phyloP scores from a whole-genome alignment of 2,797 vertebrate genomes.

The Acipenser ruthenus region DNA sequence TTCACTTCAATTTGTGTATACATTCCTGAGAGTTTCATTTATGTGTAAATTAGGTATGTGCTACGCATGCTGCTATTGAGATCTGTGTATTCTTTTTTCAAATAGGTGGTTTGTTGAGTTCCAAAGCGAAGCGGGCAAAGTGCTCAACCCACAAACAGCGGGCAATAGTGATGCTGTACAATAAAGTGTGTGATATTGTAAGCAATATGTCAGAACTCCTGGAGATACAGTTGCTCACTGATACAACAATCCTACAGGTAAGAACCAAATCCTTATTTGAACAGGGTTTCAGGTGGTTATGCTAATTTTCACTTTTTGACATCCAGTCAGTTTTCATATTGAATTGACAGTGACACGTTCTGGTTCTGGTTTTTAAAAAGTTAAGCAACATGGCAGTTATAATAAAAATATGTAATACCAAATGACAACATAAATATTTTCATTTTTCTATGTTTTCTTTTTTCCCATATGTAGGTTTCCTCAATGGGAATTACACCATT shows the following conservation, averaged over 20 bases:
- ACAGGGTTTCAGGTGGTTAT: no score
- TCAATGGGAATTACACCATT: constrained; percentile 95
- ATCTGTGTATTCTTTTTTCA: neutral
- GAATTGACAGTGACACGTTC: no score
- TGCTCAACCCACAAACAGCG: constrained; percentile 89
- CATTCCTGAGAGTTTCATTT: no score
- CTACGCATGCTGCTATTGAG: neutral
- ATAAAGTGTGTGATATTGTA: constrained; percentile 92
- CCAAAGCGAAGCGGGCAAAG: constrained; percentile 87
- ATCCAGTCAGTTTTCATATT: no score
- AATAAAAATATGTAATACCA: no score
- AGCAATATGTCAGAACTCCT: constrained; percentile 84
- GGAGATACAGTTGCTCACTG: constrained; percentile 91
- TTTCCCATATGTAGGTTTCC: constrained; percentile 69
- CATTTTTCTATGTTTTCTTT: neutral
- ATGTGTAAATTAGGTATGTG: neutral
- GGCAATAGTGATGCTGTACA: constrained; percentile 87
- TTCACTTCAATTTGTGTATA: no score
- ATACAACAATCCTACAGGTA: constrained; percentile 95
- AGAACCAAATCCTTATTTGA: constrained; percentile 13
- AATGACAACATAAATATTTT: constrained; percentile 8
- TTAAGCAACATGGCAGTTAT: no score
- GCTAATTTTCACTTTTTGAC: no score
- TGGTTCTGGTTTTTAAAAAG: no score
- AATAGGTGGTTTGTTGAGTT: constrained; percentile 75